Evolutionary conservation across 2,797 vertebrate species (phyloP).

Genomic region (Stomatorhinus walkeri): DNA sequence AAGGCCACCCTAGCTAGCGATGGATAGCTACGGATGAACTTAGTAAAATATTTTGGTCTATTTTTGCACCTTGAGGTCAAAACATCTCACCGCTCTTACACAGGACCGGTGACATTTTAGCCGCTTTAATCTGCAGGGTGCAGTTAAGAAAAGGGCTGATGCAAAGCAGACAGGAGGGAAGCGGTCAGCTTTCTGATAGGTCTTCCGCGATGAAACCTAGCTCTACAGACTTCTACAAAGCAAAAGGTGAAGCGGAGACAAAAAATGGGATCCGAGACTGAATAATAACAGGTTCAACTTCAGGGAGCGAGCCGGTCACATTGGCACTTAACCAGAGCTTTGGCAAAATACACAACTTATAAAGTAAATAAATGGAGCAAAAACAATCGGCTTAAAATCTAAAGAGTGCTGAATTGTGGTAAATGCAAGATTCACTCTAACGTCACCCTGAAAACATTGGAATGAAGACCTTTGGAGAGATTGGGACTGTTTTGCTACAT

Average conservation of each 20-base stretch:
- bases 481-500: neutral
- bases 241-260: neutral
- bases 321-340: neutral
- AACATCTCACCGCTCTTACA: neutral
- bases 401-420: neutral
- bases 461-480: neutral
- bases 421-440: neutral
- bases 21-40: neutral
- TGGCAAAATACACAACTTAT: neutral
- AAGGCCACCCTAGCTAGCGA: neutral
- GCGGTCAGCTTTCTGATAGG: neutral
- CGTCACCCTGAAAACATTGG: neutral
- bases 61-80: neutral
- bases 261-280: neutral
- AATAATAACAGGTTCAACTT: neutral
- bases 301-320: neutral
- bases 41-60: neutral
- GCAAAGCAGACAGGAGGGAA: neutral
- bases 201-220: neutral
- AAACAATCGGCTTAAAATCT: neutral
- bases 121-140: neutral
- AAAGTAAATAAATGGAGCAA: neutral
- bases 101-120: neutral
- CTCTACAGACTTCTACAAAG: neutral
- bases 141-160: neutral